Evolutionary conservation across 2,888 invertebrate genomes (phyloP).

Genomic region (Diarsia rubi): DNA sequence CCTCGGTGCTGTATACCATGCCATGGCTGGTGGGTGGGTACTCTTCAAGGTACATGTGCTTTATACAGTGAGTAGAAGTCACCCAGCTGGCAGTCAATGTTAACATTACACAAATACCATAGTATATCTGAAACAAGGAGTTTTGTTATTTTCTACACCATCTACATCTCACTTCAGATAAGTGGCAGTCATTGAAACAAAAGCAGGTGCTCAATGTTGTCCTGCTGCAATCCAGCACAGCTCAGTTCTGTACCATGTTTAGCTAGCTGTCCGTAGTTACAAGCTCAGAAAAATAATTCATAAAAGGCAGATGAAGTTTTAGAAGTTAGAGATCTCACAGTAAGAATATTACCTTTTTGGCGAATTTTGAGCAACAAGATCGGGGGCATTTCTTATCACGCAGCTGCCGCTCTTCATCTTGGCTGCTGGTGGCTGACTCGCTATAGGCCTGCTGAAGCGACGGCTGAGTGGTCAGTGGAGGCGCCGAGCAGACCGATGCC

Average conservation of each 20-base stretch:
- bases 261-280: not conserved
- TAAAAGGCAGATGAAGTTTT: not conserved
- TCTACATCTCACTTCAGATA: not conserved
- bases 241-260: not conserved
- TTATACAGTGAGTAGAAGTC: conserved; percentile 97
- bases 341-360: conserved; percentile 92
- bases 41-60: conserved; percentile 94
- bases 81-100: conserved; percentile 98
- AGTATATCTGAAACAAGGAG: conserved; percentile 93
- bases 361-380: conserved; percentile 95
- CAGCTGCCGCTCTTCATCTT: conserved; percentile 91
- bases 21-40: conserved; percentile 81
- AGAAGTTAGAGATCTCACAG: not conserved
- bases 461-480: conserved; percentile 86
- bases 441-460: conserved; percentile 88
- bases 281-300: not conserved
- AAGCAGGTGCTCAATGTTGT: not conserved
- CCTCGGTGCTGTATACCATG: conserved; percentile 85
- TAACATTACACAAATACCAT: conserved; percentile 96
- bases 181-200: not conserved
- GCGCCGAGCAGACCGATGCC: conserved; percentile 88
- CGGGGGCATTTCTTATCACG: conserved; percentile 92
- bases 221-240: not conserved
- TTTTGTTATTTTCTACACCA: not conserved
- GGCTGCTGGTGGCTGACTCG: conserved; percentile 91